Evolutionary conservation across 2,888 invertebrate genomes (phyloP).

Genomic region (Chrysolina oricalcia): DNA sequence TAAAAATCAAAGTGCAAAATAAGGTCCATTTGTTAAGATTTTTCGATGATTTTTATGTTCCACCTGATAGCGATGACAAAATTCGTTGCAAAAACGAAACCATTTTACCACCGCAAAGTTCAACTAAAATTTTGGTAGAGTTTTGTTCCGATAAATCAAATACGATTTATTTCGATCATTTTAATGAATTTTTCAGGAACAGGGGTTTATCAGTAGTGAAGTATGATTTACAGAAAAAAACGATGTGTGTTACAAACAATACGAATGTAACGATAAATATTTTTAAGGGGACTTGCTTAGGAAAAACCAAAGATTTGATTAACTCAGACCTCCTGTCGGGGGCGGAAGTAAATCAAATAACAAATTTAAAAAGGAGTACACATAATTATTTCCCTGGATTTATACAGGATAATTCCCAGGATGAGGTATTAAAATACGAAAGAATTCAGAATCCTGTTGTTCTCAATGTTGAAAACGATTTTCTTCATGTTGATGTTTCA

Average conservation of each 20-base stretch:
- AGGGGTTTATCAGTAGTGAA: slow-evolving; percentile 9
- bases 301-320: too few relatives aligned
- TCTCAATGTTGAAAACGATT: slow-evolving; percentile 1
- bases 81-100: neutral
- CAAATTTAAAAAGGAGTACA: neutral
- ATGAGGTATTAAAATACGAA: neutral
- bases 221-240: neutral
- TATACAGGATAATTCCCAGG: neutral
- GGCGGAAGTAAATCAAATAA: too few relatives aligned
- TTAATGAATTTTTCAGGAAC: slow-evolving; percentile 5
- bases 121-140: neutral
- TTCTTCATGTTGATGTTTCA: neutral
- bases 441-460: slow-evolving; percentile 1
- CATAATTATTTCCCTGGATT: slow-evolving; percentile 6
- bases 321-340: too few relatives aligned
- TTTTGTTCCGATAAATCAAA: neutral
- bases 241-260: too few relatives aligned
- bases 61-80: neutral
- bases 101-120: slow-evolving; percentile 7
- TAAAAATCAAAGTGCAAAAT: neutral
- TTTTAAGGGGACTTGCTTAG: neutral
- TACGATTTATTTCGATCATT: neutral
- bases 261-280: neutral
- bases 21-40: neutral
- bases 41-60: neutral